These are phyloP conservation scores for Tridacna gigas DNA, from an alignment of 2,888 invertebrate species.

Conservation along the genomic window DNA sequence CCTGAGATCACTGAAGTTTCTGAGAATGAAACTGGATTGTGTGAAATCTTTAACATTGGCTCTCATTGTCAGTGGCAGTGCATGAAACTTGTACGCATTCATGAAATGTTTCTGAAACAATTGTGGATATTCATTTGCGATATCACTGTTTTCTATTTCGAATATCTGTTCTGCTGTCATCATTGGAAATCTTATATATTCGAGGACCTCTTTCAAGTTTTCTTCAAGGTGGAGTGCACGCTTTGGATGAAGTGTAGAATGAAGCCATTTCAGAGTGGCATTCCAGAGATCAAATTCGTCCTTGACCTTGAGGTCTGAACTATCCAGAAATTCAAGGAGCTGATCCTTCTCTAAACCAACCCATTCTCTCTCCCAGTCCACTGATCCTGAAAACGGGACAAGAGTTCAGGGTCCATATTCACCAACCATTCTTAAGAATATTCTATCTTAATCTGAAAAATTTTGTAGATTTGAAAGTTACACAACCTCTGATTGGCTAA, in stretches of 20 bases:
- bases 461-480: too few relatives aligned
- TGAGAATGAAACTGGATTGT: conserved; percentile 81
- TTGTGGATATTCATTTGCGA: conserved; percentile 88
- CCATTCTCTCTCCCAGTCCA: conserved; percentile 84
- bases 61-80: conserved; percentile 83
- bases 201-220: conserved; percentile 91
- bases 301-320: conserved; percentile 83
- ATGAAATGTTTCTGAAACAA: conserved; percentile 84
- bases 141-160: conserved; percentile 91
- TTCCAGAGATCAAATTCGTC: conserved; percentile 85
- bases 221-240: conserved; percentile 85
- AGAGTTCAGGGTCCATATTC: too few relatives aligned
- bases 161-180: conserved; percentile 96
- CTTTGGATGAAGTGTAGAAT: conserved; percentile 79
- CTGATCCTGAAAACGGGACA: conserved; percentile 61
- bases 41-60: conserved; percentile 80
- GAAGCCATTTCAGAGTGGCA: conserved; percentile 83
- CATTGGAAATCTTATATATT: conserved; percentile 95
- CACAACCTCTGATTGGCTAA: too few relatives aligned
- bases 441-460: too few relatives aligned
- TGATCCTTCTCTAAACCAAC: conserved; percentile 84
- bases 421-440: too few relatives aligned
- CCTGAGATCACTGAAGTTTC: conserved; percentile 85
- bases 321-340: conserved; percentile 84
- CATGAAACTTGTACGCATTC: conserved; percentile 85